Conservation (phyloP, 1,140 invertebrate species). For the Leptinotarsa defecta region DNA sequence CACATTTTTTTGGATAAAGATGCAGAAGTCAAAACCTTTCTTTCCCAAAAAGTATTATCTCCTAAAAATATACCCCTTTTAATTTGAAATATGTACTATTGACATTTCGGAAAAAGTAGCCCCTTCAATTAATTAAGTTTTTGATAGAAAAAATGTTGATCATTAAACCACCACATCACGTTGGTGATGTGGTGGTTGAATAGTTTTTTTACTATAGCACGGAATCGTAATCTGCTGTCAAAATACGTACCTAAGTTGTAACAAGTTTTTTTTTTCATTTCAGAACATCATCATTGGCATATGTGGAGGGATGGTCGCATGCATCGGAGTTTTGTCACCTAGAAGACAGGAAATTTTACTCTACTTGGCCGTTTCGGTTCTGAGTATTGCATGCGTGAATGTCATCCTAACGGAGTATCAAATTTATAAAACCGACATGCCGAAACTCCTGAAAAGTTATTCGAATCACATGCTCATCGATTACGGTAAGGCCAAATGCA, state of each 20-base stretch:
- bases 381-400: conserved; percentile 57
- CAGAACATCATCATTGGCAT: conserved; percentile 58
- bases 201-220: too few species aligned
- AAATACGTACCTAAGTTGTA: background rate
- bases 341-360: conserved; percentile 57
- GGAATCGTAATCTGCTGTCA: too few species aligned
- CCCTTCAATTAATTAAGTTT: too few species aligned
- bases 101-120: too few species aligned
- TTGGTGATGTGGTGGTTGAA: too few species aligned
- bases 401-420: conserved; percentile 57
- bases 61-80: too few species aligned
- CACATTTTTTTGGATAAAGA: too few species aligned
- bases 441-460: conserved; percentile 50
- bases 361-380: conserved; percentile 56
- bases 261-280: conserved; percentile 33
- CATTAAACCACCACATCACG: too few species aligned
- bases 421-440: conserved; percentile 53
- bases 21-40: too few species aligned
- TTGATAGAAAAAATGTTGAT: too few species aligned
- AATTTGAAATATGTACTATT: too few species aligned
- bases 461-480: conserved; percentile 54
- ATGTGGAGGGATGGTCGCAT: conserved; percentile 54
- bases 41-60: too few species aligned
- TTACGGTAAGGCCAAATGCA: conserved; percentile 52
- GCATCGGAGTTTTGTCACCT: conserved; percentile 53